Base-by-base conservation (phyloP, 2,888 invertebrate genomes). In the Ectemnius continuus region DNA sequence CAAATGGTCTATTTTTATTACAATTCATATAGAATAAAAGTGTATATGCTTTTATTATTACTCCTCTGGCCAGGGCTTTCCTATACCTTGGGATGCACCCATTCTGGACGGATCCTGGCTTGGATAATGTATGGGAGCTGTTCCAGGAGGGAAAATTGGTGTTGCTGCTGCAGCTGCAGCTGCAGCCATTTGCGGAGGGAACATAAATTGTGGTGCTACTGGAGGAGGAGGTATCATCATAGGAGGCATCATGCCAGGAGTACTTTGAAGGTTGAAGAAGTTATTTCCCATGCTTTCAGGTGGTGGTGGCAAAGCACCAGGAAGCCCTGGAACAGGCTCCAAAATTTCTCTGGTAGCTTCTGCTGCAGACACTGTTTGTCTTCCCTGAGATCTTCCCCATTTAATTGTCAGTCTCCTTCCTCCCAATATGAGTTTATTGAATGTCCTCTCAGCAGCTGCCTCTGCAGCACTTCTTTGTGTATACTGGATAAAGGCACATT, bases 401-500 rank as follows among this genome's bases (percentile, higher is more conserved):
- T 99, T 98, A 78, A 99, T 98, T n/a, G 97, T 97, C 1, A 99
- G 93, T 61, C 98, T 93, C 78, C 98, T 94, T 0, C 97, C 97
- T 47, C 96, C 96, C 45, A 95, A 90, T 72, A 95, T 95, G 45
- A 99, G 92, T 87, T 99, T 97, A 90, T 99, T 99, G 90, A 99
- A 99, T 0, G 98, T 97, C 88, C 97, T 96, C 85, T 98, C 98
- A 0, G 98, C 98, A 0, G 99, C 99, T 80, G 95, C 93, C 91
- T 99, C 99, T 0, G 99, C 97, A 0, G 98, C 96, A 62, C 93
- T 92, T 69, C 99, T 93, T 5, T 96, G 95, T 0, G 99, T 98
- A 91, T 97, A 99, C 89, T 99, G 98, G 2, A 99, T 96, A 90
- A 99, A 99, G 0, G 98, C 98, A 92, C 99, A 99, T 87, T 97